These are phyloP conservation scores for Heliconius charithonia DNA, from an alignment of 2,888 invertebrate genomes.

Conservation along the genomic window DNA sequence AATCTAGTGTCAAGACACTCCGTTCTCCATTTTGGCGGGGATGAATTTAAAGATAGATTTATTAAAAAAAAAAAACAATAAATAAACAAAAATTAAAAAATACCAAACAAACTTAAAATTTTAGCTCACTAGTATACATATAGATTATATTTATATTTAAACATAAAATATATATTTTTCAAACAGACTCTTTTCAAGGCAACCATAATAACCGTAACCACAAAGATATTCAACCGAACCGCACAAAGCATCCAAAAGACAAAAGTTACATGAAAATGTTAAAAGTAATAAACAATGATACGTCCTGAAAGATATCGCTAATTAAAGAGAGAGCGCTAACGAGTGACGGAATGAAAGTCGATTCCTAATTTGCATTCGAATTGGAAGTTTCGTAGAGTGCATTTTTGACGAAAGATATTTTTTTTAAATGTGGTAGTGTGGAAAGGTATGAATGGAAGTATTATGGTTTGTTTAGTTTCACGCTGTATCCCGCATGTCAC, in stretches of 20 bases:
- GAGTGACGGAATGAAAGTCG: constrained; percentile 18
- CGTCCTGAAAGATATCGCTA: constrained; percentile 17
- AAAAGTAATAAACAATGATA: constrained; percentile 16
- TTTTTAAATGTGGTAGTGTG: background rate
- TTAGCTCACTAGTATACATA: too few species aligned
- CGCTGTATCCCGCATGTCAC: too few species aligned
- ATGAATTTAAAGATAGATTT: too few species aligned
- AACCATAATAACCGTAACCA: background rate
- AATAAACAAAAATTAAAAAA: too few species aligned
- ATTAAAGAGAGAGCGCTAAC: constrained; percentile 16
- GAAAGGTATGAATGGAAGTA: background rate
- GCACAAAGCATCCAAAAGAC: background rate
- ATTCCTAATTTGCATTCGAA: constrained; percentile 27
- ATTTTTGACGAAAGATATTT: constrained; percentile 2
- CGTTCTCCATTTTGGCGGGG: too few species aligned
- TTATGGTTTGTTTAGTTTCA: background rate
- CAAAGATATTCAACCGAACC: background rate
- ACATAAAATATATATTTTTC: too few species aligned
- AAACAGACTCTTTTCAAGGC: too few species aligned
- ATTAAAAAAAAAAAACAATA: too few species aligned
- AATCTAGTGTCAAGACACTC: too few species aligned
- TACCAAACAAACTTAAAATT: too few species aligned
- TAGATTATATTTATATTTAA: too few species aligned
- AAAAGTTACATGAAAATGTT: background rate
- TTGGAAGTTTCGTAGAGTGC: constrained; percentile 8